Percentiles rank a stretch among this genome's conserved stretches.
These are phyloP conservation scores for Drosophila ezoana DNA, from an alignment of 2,888 invertebrate species.

Conservation along the genomic window DNA sequence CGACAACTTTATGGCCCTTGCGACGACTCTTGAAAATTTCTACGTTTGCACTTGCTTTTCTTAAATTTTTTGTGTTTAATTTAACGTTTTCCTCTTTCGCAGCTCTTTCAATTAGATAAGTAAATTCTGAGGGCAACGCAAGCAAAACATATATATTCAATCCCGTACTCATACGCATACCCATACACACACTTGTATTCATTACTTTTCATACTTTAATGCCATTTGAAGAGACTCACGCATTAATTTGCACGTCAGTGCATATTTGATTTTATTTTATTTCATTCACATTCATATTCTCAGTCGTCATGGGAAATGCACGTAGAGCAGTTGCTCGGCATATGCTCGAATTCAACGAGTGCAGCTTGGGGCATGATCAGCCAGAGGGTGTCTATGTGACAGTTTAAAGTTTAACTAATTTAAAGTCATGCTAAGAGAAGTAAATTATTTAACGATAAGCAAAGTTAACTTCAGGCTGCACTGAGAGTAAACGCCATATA, in stretches of 20 bases:
- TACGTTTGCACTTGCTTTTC: conserved; percentile 23
- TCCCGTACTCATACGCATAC: conserved; percentile 6
- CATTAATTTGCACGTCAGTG: conserved; percentile 72
- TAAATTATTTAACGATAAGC: too few relatives aligned
- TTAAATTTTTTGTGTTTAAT: conserved; percentile 1
- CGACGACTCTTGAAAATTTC: conserved; percentile 33
- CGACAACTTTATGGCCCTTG: conserved; percentile 47
- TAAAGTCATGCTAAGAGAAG: too few relatives aligned
- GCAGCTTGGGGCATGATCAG: neutral
- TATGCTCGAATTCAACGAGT: neutral
- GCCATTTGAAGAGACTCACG: conserved; percentile 42
- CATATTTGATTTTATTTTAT: conserved; percentile 70
- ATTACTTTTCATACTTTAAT: conserved; percentile 39
- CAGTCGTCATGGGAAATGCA: conserved; percentile 44
- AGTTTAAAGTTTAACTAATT: neutral
- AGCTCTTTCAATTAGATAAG: conserved; percentile 55
- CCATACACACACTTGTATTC: conserved; percentile 10
- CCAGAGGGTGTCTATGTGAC: neutral
- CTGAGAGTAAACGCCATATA: too few relatives aligned
- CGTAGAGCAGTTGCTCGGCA: conserved; percentile 17
- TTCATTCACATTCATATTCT: conserved; percentile 55
- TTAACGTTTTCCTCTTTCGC: conserved; percentile 14
- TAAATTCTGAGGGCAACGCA: conserved; percentile 22
- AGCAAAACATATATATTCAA: conserved; percentile 4
- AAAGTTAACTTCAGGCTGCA: too few relatives aligned